Conservation (phyloP, 2,113 vertebrate species). For the Agapornis roseicollis region DNA sequence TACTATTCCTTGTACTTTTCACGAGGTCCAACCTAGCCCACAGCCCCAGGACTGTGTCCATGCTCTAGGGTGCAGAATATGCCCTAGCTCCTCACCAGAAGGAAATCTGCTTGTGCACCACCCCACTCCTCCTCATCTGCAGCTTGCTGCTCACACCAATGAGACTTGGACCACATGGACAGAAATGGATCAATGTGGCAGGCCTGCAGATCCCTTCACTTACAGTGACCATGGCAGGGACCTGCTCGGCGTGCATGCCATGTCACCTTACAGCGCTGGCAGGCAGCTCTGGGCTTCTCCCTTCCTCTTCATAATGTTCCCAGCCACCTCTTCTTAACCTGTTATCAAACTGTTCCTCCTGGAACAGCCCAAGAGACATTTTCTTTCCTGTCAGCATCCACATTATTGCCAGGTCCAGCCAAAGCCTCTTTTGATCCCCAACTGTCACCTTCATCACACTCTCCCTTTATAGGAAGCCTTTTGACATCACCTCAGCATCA, state of each 20-base stretch:
- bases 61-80: neutral
- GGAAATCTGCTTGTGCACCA: neutral
- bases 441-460: neutral
- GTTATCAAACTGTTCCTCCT: neutral
- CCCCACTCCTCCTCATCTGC: neutral
- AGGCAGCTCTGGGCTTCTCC: neutral
- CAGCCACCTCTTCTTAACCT: neutral
- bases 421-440: neutral
- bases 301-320: neutral
- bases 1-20: neutral
- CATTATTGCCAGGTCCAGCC: neutral
- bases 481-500: neutral
- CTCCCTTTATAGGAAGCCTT: neutral
- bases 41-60: rapidly evolving
- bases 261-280: neutral
- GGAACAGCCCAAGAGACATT: neutral
- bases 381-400: neutral
- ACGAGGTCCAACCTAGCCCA: neutral
- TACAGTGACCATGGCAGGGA: neutral
- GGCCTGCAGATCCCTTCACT: neutral
- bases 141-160: neutral
- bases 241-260: rapidly evolving
- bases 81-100: neutral
- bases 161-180: neutral
- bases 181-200: neutral